phyloP scores from a whole-genome alignment of 2,797 vertebrate species.

The Myotis vivesi region DNA sequence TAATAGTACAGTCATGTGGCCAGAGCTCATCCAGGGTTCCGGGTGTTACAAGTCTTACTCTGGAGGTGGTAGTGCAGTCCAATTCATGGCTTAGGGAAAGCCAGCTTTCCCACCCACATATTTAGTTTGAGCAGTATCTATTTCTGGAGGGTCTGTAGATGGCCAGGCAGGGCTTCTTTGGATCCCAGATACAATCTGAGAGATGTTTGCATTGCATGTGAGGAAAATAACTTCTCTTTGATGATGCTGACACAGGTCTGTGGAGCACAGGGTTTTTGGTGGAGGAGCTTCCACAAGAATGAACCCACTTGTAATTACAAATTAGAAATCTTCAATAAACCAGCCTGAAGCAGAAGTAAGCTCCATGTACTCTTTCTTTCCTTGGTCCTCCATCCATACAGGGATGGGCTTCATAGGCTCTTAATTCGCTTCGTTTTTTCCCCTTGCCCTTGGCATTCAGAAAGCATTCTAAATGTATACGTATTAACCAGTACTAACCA shows the following conservation, averaged over 20 bases:
- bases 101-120: constrained; percentile 34
- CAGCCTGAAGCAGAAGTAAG: neutral
- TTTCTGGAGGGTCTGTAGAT: constrained; percentile 56
- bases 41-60: constrained; percentile 39
- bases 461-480: neutral
- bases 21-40: neutral
- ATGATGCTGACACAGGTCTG: neutral
- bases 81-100: neutral
- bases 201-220: neutral
- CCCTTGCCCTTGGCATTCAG: neutral
- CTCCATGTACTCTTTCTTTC: neutral
- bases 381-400: neutral
- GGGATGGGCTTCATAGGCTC: neutral
- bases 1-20: neutral
- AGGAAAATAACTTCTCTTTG: neutral
- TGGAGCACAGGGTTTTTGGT: neutral
- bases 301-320: neutral
- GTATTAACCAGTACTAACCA: neutral
- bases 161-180: neutral
- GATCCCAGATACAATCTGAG: neutral
- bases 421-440: neutral
- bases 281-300: neutral
- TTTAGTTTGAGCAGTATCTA: constrained; percentile 50
- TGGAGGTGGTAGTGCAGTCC: constrained; percentile 26
- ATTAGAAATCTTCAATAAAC: neutral